phyloP scores from a whole-genome alignment of 2,888 invertebrate species.

The Ennomos fuscantarius region DNA sequence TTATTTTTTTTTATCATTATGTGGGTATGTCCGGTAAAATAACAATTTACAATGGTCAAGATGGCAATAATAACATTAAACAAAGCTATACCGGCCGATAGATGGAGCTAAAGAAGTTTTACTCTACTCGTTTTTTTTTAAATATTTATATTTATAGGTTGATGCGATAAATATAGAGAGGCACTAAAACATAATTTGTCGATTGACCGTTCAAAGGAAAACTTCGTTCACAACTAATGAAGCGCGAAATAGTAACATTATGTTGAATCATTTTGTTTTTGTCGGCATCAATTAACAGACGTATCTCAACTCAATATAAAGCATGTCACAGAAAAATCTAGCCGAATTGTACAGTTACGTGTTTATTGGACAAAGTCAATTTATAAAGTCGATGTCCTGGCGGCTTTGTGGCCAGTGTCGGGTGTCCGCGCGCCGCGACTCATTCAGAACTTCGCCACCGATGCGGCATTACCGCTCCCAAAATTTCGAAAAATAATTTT shows the following conservation, averaged over 20 bases:
- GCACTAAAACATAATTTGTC: too few relatives aligned
- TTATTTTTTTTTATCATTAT: too few relatives aligned
- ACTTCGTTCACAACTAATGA: background rate
- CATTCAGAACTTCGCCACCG: slow-evolving; percentile 76
- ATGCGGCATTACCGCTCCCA: slow-evolving; percentile 70
- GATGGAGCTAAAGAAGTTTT: too few relatives aligned
- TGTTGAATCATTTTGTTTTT: slow-evolving; percentile 29
- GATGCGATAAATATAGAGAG: too few relatives aligned
- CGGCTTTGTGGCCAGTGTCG: slow-evolving; percentile 34
- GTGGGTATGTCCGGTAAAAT: too few relatives aligned
- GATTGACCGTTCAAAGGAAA: background rate
- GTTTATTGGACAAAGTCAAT: slow-evolving; percentile 75
- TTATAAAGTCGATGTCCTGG: slow-evolving; percentile 84
- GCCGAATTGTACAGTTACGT: slow-evolving; percentile 71
- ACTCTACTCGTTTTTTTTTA: too few relatives aligned
- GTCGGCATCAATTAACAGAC: slow-evolving; percentile 31
- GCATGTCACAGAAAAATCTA: slow-evolving; percentile 45
- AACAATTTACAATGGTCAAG: too few relatives aligned
- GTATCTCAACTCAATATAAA: slow-evolving; percentile 23
- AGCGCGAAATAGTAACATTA: slow-evolving; percentile 15
- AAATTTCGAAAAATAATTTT: slow-evolving; percentile 71
- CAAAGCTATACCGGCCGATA: too few relatives aligned
- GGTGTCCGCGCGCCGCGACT: slow-evolving; percentile 61
- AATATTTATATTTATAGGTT: too few relatives aligned
- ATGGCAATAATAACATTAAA: too few relatives aligned